A percentile compares a stretch with the other conserved stretches of the same genome.
phyloP scores from a whole-genome alignment of 2,797 vertebrate species.

The Lerista edwardsae region DNA sequence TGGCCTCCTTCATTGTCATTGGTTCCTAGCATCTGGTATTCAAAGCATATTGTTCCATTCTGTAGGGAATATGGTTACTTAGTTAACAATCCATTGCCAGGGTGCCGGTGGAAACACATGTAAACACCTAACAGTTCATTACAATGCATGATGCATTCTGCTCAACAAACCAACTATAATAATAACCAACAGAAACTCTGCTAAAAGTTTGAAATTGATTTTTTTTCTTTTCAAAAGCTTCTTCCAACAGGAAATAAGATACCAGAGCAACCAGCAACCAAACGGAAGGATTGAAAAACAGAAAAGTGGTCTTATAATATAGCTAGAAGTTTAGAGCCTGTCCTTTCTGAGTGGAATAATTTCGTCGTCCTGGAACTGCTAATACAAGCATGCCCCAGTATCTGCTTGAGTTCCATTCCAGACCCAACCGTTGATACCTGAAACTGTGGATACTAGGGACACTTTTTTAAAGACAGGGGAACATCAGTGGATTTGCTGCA shows the following conservation, averaged over 20 bases:
- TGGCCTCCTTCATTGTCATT: neutral
- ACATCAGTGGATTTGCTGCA: no score
- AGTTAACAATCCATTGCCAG: neutral
- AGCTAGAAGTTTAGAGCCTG: neutral
- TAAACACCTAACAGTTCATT: conserved; percentile 14
- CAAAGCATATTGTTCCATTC: neutral
- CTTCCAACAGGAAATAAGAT: neutral
- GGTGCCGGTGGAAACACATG: neutral
- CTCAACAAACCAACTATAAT: neutral
- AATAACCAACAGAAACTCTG: neutral
- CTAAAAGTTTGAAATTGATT: neutral
- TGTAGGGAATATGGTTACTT: neutral
- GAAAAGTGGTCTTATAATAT: neutral
- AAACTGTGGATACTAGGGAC: no score
- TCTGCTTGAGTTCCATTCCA: no score
- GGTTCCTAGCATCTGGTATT: neutral
- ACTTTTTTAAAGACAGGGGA: no score
- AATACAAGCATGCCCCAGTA: no score
- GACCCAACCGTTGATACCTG: no score
- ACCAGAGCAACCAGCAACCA: neutral
- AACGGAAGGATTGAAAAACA: neutral
- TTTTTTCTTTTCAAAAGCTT: neutral
- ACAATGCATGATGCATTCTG: neutral
- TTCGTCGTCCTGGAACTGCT: neutral
- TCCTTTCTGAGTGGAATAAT: neutral